Conservation (phyloP, 2,888 invertebrate species). For the Malachius bipustulatus region DNA sequence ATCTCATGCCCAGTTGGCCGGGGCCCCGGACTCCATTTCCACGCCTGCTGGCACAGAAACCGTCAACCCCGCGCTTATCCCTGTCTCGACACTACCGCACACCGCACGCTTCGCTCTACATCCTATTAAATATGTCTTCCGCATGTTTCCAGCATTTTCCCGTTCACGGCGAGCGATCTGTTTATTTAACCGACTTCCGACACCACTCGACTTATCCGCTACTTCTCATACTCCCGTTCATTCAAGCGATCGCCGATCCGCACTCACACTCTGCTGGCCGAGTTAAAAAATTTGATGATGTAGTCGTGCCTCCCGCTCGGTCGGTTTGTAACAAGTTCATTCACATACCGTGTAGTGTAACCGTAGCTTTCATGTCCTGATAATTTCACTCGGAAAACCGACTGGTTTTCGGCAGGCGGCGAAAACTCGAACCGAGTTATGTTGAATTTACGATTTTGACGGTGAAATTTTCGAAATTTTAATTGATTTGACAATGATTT, state of each 20-base stretch:
- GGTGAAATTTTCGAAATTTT: too few relatives aligned
- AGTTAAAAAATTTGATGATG: slow-evolving; percentile 34
- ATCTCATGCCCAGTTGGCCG: slow-evolving; percentile 49
- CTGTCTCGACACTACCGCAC: slow-evolving; percentile 25
- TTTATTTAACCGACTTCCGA: slow-evolving; percentile 24
- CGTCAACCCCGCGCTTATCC: slow-evolving; percentile 15
- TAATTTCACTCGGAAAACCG: not conserved
- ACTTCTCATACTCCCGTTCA: too few relatives aligned
- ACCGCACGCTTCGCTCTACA: slow-evolving; percentile 20
- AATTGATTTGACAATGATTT: too few relatives aligned
- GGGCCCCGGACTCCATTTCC: slow-evolving; percentile 36
- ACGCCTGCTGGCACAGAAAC: slow-evolving; percentile 27
- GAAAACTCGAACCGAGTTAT: too few relatives aligned
- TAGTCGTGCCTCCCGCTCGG: slow-evolving; percentile 33
- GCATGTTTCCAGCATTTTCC: slow-evolving; percentile 22
- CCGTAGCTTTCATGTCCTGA: too few relatives aligned
- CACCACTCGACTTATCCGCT: slow-evolving; percentile 18
- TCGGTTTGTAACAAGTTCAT: slow-evolving; percentile 31
- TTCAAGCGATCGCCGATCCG: too few relatives aligned
- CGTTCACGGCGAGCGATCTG: slow-evolving; percentile 14
- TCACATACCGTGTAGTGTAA: slow-evolving; percentile 20
- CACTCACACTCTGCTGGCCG: slow-evolving; percentile 23
- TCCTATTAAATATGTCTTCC: slow-evolving; percentile 20
- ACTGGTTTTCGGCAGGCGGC: not conserved
- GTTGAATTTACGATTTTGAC: too few relatives aligned